phyloP scores from a whole-genome alignment of 2,888 invertebrate genomes.

The Tetheella fluctuosa region DNA sequence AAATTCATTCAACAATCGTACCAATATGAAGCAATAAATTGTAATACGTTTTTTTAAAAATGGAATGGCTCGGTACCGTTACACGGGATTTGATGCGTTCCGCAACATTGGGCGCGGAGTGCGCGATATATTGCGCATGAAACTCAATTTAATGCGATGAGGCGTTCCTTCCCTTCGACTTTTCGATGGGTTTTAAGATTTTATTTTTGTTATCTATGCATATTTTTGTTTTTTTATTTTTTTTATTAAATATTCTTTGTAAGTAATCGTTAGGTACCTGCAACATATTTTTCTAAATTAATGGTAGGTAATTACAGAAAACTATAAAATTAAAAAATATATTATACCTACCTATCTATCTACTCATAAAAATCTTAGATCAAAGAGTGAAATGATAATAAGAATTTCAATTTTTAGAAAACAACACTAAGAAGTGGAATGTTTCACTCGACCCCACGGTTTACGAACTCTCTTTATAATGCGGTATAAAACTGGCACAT shows the following conservation, averaged over 20 bases:
- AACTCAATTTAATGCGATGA: conserved; percentile 62
- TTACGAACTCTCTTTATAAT: conserved; percentile 50
- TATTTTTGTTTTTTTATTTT: background rate
- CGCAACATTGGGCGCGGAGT: conserved; percentile 70
- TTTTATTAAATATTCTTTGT: too few species aligned
- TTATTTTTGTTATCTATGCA: background rate
- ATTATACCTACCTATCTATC: too few species aligned
- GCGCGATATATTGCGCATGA: conserved; percentile 72
- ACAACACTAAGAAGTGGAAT: too few species aligned
- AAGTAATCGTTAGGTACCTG: too few species aligned
- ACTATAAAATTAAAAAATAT: too few species aligned
- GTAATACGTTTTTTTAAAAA: conserved; percentile 66
- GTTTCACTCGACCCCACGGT: conserved; percentile 50
- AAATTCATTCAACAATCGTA: conserved; percentile 54
- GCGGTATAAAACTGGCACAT: conserved; percentile 70
- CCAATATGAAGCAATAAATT: conserved; percentile 68
- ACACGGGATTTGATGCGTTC: conserved; percentile 70
- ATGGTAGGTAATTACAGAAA: too few species aligned
- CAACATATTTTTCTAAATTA: too few species aligned
- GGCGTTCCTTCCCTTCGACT: background rate
- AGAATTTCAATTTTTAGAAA: too few species aligned
- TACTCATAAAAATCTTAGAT: too few species aligned
- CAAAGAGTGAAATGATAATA: too few species aligned
- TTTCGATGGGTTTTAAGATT: background rate
- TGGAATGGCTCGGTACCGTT: conserved; percentile 46